Percentiles rank a stretch among this genome's conserved stretches.
phyloP scores from a whole-genome alignment of 2,888 invertebrate genomes.

The Cheilosia pagana region DNA sequence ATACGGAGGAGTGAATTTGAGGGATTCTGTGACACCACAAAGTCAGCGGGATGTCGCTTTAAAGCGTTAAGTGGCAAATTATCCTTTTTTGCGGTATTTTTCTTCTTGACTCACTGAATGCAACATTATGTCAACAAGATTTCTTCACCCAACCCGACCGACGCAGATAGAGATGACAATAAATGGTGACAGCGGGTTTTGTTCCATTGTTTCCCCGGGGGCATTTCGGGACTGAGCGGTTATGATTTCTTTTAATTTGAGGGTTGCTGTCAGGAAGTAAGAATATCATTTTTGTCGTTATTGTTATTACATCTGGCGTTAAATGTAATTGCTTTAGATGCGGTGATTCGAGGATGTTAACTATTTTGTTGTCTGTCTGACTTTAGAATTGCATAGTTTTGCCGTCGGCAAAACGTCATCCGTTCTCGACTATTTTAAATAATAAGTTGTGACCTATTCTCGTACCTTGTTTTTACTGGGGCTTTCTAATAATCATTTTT shows the following conservation, averaged over 20 bases:
- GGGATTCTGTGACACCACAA: conserved; percentile 71
- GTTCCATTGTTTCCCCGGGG: conserved; percentile 55
- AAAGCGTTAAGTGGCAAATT: conserved; percentile 74
- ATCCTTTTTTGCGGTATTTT: conserved; percentile 69
- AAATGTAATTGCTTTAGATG: conserved; percentile 62
- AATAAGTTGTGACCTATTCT: no score
- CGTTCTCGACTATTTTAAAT: no score
- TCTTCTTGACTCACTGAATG: conserved; percentile 49
- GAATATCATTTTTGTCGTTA: conserved; percentile 56
- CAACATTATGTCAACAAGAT: conserved; percentile 69
- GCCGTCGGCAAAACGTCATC: neutral
- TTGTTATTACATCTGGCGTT: conserved; percentile 73
- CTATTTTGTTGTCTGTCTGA: neutral
- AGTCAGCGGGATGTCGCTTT: conserved; percentile 59
- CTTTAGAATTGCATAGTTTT: neutral
- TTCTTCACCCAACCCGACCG: conserved; percentile 22
- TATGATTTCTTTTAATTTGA: conserved; percentile 72
- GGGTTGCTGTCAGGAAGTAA: conserved; percentile 47
- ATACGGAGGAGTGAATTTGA: conserved; percentile 32
- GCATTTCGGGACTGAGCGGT: conserved; percentile 59
- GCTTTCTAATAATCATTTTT: no score
- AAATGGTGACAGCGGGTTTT: conserved; percentile 44
- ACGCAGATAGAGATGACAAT: conserved; percentile 18
- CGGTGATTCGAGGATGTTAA: neutral
- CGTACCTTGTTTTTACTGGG: no score